Base-by-base conservation (phyloP, 2,113 vertebrate species). In the Tretioscincus oriximinensis region DNA sequence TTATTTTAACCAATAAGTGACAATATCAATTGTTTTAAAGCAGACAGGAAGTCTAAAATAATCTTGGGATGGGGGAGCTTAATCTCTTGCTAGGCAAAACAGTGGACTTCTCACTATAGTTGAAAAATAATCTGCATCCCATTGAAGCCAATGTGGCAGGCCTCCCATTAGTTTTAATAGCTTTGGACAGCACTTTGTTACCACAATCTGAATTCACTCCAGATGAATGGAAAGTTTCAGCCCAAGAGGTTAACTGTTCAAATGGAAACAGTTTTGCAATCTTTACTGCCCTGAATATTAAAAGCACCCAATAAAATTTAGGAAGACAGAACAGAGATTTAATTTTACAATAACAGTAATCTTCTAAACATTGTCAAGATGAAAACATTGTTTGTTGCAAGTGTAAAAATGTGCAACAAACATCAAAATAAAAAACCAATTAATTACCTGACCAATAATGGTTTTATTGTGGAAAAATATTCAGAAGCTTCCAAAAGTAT, bases 151-250 rank as follows among this genome's bases (percentile, higher is more conserved):
- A 73, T 65, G 66, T 61, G 70, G 66, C 58, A 84, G 78, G 9
- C 87, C 76, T 81, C 16, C 81, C 41, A 10, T 64, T 85, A 54
- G 70, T 54, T 80, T 80, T 80, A 81, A 58, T 35, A 66, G 61
- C 47, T n/a, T 29, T 66, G 70, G 70, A 66, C 29, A n/a, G 29
- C 47, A 81, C 10, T 81, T 63, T 26, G 82, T 68, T 78, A 76
- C 86, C 60, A 65, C 77, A 85, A 85, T 73, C 22, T 76, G 88
- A 83, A 81, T 26, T 74, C 84, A 85, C 29, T 71, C 85, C 83
- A 73, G 35, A 72, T 79, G 31, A 2, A 63, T 18, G 60, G 87
- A 90, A 92, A 88, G 84, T 79, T 6, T 81, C 83, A 41, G 5
- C 21, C 20, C n/a, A 69, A 81, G 86, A 85, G 16, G 61, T 6